Evolutionary conservation across 2,797 vertebrate genomes (phyloP), one percentile per base, ranked within the genome.

Genomic region (Rachycentron canadum): DNA sequence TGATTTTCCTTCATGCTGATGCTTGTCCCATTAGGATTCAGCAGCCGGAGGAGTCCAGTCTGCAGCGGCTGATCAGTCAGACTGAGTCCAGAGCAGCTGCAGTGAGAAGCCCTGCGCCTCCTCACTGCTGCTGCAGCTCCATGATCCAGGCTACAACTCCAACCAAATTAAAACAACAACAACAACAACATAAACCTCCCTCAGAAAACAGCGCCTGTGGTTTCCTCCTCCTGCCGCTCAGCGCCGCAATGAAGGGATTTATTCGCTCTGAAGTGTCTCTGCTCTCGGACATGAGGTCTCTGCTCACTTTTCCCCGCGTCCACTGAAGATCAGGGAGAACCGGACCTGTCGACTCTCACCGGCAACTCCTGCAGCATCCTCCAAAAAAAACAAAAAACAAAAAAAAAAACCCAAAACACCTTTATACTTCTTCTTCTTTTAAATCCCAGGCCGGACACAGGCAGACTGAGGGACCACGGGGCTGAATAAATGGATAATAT

Each of bases 401-500:
- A 12, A 40, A 17, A 36, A n/a, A 3, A 10, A 14, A n/a, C 4
- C 52, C 53, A n/a, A n/a, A n/a, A n/a, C n/a, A 9, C 32, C 50
- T 14, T 32, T 32, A 3, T 2, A n/a, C 32, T 66, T 52, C 0
- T 53, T 40, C n/a, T 23, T 16, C 9, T 32, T 32, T 32, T n/a
- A n/a, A n/a, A n/a, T 26, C 45, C 55, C 62, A 11, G 32, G 32
- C 71, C 47, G 83, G 69, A 85, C 73, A 1, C 2, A 7, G 13
- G 57, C n/a, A 1, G 47, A 12, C 12, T 5, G 53, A 28, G 25
- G 5, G 26, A 17, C 60, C 64, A n/a, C 59, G 60, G 62, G 60
- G 45, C 57, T 36, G 60, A 28, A 38, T 49, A 53, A 34, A 96
- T 95, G 95, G 94, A 95, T 83, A 90, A 79, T 67, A 92, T 82